phyloP scores from a whole-genome alignment of 2,797 vertebrate genomes.

The Myotis planiceps region DNA sequence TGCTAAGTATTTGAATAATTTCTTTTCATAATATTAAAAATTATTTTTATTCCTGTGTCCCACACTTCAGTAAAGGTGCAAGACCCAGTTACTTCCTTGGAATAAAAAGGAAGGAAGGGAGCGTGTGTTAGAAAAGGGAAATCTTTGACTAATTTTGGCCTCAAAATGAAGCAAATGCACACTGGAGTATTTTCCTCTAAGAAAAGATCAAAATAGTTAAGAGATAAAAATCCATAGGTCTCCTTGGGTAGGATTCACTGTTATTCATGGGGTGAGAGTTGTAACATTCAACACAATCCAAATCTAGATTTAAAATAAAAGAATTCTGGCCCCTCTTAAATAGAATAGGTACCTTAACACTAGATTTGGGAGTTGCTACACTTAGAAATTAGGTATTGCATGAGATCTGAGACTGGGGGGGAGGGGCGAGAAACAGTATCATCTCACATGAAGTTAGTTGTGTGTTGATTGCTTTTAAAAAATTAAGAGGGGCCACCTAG shows the following conservation, averaged over 20 bases:
- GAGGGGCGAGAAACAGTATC: not conserved
- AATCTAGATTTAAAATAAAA: not conserved
- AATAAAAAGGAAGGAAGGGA: conserved; percentile 8
- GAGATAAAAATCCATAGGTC: not conserved
- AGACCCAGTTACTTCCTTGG: not conserved
- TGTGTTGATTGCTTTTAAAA: not conserved
- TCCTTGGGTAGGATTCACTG: not conserved
- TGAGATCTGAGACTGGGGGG: not conserved
- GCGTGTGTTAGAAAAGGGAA: not conserved
- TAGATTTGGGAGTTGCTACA: not conserved
- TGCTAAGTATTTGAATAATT: not conserved
- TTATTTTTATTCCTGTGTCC: not conserved
- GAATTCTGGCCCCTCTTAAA: not conserved
- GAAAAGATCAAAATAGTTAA: not conserved
- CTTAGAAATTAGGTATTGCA: not conserved
- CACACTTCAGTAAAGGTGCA: not conserved
- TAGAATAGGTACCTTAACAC: not conserved
- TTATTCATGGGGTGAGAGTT: not conserved
- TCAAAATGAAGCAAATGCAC: not conserved
- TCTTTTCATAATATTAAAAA: conserved; percentile 11
- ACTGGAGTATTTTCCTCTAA: not conserved
- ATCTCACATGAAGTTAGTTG: not conserved
- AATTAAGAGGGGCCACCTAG: not conserved
- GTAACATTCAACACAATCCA: not conserved
- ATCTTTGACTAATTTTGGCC: not conserved